Conservation (phyloP, 2,797 vertebrate species). For the Tapirus indicus region DNA sequence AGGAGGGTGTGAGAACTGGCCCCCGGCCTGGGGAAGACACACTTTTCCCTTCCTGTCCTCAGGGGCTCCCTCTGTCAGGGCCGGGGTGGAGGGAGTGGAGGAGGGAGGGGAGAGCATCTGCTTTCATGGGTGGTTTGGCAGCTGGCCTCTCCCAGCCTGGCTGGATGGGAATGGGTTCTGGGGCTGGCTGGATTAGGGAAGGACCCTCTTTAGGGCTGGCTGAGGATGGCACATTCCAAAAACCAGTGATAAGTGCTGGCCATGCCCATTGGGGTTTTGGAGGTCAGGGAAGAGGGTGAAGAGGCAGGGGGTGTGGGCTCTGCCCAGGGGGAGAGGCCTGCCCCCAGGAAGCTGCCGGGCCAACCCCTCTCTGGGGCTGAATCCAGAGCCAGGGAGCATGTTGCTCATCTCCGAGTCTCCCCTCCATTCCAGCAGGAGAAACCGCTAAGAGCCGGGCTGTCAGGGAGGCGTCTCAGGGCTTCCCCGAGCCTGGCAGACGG, state of each 20-base stretch:
- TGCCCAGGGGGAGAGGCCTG: neutral
- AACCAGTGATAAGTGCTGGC: neutral
- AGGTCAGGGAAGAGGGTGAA: neutral
- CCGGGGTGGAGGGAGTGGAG: neutral
- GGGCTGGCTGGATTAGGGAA: neutral
- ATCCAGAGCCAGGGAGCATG: neutral
- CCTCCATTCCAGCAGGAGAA: neutral
- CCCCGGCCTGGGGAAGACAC: conserved; percentile 24
- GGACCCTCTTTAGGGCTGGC: neutral
- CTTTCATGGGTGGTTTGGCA: conserved; percentile 8
- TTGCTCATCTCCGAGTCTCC: neutral
- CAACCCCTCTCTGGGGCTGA: neutral
- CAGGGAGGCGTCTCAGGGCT: neutral
- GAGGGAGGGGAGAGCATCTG: conserved; percentile 37
- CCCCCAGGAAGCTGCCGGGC: neutral
- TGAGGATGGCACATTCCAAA: neutral
- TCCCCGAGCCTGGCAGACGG: neutral
- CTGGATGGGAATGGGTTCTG: neutral
- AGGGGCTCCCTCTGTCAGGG: conserved; percentile 38
- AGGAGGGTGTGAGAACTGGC: conserved; percentile 66
- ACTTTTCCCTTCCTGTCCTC: conserved; percentile 57
- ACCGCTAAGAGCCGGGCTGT: neutral
- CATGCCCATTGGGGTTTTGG: neutral
- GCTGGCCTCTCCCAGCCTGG: neutral
- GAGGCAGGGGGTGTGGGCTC: neutral